Evolutionary conservation across 2,888 invertebrate genomes (phyloP).

Genomic region (Silvanus unidentatus): DNA sequence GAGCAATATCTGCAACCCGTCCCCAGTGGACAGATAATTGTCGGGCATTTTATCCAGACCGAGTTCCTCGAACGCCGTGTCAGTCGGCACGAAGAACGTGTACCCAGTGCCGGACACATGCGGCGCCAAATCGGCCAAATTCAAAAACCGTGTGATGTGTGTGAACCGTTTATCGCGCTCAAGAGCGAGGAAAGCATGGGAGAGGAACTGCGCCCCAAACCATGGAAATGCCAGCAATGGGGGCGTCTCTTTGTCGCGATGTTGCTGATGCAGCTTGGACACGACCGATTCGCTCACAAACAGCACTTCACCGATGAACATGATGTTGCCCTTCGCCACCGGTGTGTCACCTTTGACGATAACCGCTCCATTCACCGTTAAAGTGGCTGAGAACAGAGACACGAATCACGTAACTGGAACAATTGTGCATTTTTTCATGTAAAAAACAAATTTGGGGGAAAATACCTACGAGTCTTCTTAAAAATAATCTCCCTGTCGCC

Average conservation of each 20-base stretch:
- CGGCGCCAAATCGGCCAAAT: conserved; percentile 56
- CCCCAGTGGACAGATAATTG: conserved; percentile 52
- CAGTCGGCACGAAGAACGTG: conserved; percentile 65
- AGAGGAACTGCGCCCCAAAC: conserved; percentile 60
- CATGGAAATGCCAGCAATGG: conserved; percentile 59
- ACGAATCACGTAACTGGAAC: neutral
- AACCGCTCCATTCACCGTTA: conserved; percentile 55
- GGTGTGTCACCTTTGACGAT: conserved; percentile 57
- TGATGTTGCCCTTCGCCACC: conserved; percentile 55
- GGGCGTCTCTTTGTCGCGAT: conserved; percentile 61
- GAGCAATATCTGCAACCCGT: conserved; percentile 54
- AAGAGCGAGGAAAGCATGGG: conserved; percentile 56
- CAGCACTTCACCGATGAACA: conserved; percentile 58
- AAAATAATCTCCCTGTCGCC: conserved; percentile 55
- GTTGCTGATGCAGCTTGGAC: conserved; percentile 56
- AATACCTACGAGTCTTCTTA: conserved; percentile 53
- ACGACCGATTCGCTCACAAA: conserved; percentile 59
- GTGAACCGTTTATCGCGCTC: conserved; percentile 53
- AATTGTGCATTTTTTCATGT: too few species aligned
- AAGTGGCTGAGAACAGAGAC: conserved; percentile 41
- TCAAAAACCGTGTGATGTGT: conserved; percentile 57
- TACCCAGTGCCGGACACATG: conserved; percentile 59
- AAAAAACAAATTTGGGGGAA: too few species aligned
- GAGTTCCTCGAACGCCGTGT: conserved; percentile 59
- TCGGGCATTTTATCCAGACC: conserved; percentile 55